Base-by-base conservation (phyloP, 2,888 invertebrate genomes). In the Scaptomyza flava region DNA sequence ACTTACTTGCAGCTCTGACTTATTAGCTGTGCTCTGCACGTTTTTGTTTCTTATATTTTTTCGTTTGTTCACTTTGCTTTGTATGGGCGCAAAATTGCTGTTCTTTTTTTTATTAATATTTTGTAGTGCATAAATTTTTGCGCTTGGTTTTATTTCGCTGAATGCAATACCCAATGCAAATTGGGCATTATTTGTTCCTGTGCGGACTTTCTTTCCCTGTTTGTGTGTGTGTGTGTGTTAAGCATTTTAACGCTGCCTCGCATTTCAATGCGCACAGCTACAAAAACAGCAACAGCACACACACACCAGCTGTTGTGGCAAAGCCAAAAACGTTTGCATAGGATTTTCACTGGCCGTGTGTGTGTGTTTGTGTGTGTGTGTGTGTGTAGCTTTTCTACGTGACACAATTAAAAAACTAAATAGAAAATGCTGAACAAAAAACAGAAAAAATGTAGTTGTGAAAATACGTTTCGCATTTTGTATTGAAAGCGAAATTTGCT, bases 341-440 rank as follows among this genome's bases (percentile, higher is more conserved):
- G 63, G 38, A 70, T 74, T 88, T 86, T 82, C 81, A 74, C 86
- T 88, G 74, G 78, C 54, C 66, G 50, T 52, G 50, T 34, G 48
- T 33, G 46, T 27, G 17, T 27, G 14, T 79, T n/a, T 52, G 50
- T 34, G 48, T 33, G 50, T 52, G 50, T 34, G 48, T 33, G 46
- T 27, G 17, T 27, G 14, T 79, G 71, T 71, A 77, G 84, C 83
- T 89, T 84, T 76, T 72, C 89, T 81, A 84, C 89, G 84, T 84
- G 84, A 89, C 82, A 84, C 84, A 89, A 89, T 84, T 84, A 87
- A 87, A 84, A 86, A 84, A 81, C 78, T 89, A 89, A 85, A 84
- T 85, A 89, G 68, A 74, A 85, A 85, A 69, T 59, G 59, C 43
- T 14, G 7, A 38, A 38, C 1, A 6, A 38, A 36, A 36, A 34